Evolutionary conservation across 2,797 vertebrate species (phyloP).

Genomic region (Chrosomus eos): DNA sequence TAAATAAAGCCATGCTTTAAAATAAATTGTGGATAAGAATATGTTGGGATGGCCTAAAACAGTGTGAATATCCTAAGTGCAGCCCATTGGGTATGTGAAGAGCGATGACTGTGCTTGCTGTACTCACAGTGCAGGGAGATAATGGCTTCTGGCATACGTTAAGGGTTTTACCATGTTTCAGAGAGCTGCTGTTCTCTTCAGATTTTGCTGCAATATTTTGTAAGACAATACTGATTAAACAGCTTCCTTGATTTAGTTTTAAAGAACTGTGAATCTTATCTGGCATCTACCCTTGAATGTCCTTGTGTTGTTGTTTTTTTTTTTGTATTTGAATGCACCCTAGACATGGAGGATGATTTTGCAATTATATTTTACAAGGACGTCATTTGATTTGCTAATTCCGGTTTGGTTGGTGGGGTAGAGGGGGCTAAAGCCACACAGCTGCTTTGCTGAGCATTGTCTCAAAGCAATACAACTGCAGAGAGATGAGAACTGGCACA

Average conservation of each 20-base stretch:
- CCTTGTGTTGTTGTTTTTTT: conserved; percentile 9
- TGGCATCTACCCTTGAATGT: conserved; percentile 36
- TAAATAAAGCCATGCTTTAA: conserved; percentile 19
- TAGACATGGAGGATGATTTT: conserved; percentile 30
- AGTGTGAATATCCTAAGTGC: conserved; percentile 1
- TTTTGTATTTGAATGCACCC: conserved; percentile 22
- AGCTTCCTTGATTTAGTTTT: conserved; percentile 3
- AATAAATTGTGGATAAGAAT: conserved; percentile 4
- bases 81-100: conserved; percentile 25
- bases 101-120: conserved; percentile 26
- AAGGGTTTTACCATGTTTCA: conserved; percentile 18
- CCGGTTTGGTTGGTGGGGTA: conserved; percentile 8
- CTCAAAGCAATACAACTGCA: conserved; percentile 46
- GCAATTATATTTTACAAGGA: conserved; percentile 36
- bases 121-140: conserved; percentile 24
- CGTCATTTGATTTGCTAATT: conserved; percentile 50
- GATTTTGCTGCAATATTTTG: conserved; percentile 32
- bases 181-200: conserved; percentile 20
- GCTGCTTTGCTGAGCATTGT: conserved; percentile 52
- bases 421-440: conserved; percentile 48
- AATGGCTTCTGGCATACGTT: conserved; percentile 36
- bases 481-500: conserved; percentile 52
- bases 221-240: conserved; percentile 27
- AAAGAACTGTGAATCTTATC: conserved; percentile 22
- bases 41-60: conserved; percentile 1